Percentiles rank a stretch among this genome's conserved stretches.
Conservation (phyloP, 2,113 vertebrate species). For the Chiloscyllium plagiosum region DNA sequence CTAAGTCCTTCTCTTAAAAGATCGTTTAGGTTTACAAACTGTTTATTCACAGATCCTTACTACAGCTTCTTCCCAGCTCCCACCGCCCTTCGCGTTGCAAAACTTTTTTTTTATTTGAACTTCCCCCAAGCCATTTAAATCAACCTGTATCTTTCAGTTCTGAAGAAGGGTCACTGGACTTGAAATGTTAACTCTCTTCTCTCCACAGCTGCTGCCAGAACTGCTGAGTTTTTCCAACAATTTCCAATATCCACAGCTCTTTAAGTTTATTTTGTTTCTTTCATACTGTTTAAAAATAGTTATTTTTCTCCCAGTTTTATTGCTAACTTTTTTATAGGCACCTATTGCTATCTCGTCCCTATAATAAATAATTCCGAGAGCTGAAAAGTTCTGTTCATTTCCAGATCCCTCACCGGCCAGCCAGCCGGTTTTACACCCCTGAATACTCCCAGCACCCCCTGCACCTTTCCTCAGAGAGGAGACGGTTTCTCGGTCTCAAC, state of each 20-base stretch:
- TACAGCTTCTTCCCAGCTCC: not conserved
- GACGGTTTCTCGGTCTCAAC: not conserved
- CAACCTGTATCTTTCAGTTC: not conserved
- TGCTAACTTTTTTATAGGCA: not conserved
- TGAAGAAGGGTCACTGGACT: too few relatives aligned
- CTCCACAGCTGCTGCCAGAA: too few relatives aligned
- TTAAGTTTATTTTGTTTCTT: too few relatives aligned
- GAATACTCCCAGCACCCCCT: not conserved
- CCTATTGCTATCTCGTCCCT: not conserved
- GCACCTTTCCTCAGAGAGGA: not conserved
- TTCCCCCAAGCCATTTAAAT: not conserved
- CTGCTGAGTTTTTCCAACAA: too few relatives aligned
- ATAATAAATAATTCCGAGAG: not conserved
- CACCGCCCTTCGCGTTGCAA: not conserved
- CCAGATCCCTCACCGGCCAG: not conserved
- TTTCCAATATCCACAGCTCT: too few relatives aligned
- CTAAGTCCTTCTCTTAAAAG: not conserved
- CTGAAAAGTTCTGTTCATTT: not conserved
- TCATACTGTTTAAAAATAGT: not conserved
- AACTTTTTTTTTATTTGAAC: not conserved
- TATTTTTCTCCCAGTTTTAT: not conserved
- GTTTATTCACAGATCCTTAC: not conserved
- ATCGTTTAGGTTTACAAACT: not conserved
- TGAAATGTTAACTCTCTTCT: too few relatives aligned
- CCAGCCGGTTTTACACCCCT: not conserved